These are phyloP conservation scores for Hymenochirus boettgeri DNA, from an alignment of 2,113 vertebrate species.

Conservation along the genomic window DNA sequence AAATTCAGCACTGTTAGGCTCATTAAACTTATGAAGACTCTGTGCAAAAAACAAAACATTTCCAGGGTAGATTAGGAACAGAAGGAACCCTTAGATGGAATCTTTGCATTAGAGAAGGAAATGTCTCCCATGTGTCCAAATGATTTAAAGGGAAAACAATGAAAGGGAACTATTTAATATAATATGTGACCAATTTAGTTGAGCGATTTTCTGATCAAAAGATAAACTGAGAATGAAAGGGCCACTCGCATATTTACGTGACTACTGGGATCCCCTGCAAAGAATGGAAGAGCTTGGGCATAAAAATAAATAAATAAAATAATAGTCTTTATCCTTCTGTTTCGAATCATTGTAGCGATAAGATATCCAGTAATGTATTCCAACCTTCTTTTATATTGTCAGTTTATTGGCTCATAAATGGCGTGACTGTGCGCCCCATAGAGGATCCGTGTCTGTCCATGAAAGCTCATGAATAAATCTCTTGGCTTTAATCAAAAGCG, in stretches of 20 bases:
- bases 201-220: constrained; percentile 39
- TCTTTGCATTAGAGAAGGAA: constrained; percentile 21
- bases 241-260: constrained; percentile 13
- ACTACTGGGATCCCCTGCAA: constrained; percentile 12
- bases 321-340: constrained; percentile 13
- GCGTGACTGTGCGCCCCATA: not conserved
- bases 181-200: constrained; percentile 37
- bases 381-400: constrained; percentile 33
- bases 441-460: not conserved
- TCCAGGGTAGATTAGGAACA: constrained; percentile 5
- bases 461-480: not conserved
- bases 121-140: constrained; percentile 36
- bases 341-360: constrained; percentile 19
- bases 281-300: constrained; percentile 19
- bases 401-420: not conserved
- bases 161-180: constrained; percentile 32
- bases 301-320: too few relatives aligned
- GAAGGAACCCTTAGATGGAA: constrained; percentile 24
- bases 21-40: constrained; percentile 11
- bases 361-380: constrained; percentile 22
- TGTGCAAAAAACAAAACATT: not conserved
- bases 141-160: constrained; percentile 29
- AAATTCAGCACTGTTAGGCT: not conserved
- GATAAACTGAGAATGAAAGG: constrained; percentile 26
- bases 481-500: not conserved